These are phyloP conservation scores for Pyrochroa serraticornis DNA, from an alignment of 2,888 invertebrate species.

Conservation along the genomic window DNA sequence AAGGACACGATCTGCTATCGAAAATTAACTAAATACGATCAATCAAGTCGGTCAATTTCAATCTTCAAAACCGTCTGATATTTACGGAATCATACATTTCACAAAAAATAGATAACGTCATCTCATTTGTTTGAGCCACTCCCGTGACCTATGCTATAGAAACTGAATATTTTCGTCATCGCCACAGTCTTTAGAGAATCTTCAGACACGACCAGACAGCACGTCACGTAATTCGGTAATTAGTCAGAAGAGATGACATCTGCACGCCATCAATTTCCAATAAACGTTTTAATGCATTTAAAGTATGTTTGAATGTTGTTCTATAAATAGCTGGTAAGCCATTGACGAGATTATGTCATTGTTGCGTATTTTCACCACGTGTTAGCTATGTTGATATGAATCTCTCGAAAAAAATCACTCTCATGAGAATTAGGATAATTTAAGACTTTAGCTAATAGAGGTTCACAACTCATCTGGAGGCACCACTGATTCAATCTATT, in stretches of 20 bases:
- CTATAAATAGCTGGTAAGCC: constrained; percentile 15
- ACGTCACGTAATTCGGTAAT: constrained; percentile 14
- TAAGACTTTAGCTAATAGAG: constrained; percentile 15
- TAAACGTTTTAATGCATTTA: constrained; percentile 10
- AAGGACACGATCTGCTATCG: too few species aligned
- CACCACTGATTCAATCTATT: neutral
- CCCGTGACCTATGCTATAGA: constrained; percentile 16
- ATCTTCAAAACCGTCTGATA: too few species aligned
- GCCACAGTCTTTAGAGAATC: constrained; percentile 2
- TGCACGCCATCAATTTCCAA: constrained; percentile 8
- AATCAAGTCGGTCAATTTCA: too few species aligned
- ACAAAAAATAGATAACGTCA: constrained; percentile 8
- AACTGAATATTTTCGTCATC: constrained; percentile 3
- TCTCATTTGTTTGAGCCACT: constrained; percentile 12
- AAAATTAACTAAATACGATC: too few species aligned
- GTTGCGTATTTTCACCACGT: constrained; percentile 2
- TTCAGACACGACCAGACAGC: neutral
- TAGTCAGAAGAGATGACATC: constrained; percentile 14
- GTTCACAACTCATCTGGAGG: constrained; percentile 10
- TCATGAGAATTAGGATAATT: too few species aligned
- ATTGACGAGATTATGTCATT: constrained; percentile 14
- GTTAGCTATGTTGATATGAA: neutral
- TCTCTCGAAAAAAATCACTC: too few species aligned
- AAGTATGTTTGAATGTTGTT: constrained; percentile 9
- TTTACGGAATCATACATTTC: too few species aligned